A percentile compares a stretch with the other conserved stretches of the same genome.
phyloP scores from a whole-genome alignment of 1,140 invertebrate species.

The Leptopilina boulardi region DNA sequence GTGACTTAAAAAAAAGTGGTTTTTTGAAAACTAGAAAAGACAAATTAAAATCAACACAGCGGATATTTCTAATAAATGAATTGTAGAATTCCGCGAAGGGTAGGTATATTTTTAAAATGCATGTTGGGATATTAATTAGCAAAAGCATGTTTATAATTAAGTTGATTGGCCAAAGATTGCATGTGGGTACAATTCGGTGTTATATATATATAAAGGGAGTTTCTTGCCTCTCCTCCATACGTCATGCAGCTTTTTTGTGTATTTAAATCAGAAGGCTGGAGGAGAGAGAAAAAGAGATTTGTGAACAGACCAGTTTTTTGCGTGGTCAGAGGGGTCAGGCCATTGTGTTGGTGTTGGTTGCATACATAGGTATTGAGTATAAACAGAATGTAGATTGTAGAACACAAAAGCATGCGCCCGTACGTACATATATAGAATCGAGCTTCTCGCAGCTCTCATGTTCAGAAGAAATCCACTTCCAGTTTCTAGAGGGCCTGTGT shows the following conservation, averaged over 20 bases:
- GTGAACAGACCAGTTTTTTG: conserved; percentile 17
- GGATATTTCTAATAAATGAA: too few species aligned
- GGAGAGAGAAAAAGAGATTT: background rate
- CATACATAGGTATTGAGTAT: background rate
- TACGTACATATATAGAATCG: background rate
- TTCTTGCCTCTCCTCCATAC: background rate
- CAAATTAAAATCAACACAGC: too few species aligned
- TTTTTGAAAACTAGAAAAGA: too few species aligned
- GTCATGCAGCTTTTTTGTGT: background rate
- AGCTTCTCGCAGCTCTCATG: conserved; percentile 9
- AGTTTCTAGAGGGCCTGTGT: background rate
- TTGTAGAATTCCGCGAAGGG: too few species aligned
- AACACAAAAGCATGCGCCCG: conserved; percentile 1
- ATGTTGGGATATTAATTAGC: too few species aligned
- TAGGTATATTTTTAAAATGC: too few species aligned
- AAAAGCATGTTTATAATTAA: background rate
- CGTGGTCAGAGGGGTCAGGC: background rate
- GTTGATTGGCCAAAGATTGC: background rate
- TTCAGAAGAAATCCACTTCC: conserved; percentile 17
- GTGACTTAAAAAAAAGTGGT: too few species aligned
- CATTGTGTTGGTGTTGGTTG: background rate
- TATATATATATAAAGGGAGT: too few species aligned
- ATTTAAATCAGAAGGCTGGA: background rate
- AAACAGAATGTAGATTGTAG: conserved; percentile 11
- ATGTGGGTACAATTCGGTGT: background rate